phyloP scores from a whole-genome alignment of 92 coral and sea anemone genomes.

The Porites rus region DNA sequence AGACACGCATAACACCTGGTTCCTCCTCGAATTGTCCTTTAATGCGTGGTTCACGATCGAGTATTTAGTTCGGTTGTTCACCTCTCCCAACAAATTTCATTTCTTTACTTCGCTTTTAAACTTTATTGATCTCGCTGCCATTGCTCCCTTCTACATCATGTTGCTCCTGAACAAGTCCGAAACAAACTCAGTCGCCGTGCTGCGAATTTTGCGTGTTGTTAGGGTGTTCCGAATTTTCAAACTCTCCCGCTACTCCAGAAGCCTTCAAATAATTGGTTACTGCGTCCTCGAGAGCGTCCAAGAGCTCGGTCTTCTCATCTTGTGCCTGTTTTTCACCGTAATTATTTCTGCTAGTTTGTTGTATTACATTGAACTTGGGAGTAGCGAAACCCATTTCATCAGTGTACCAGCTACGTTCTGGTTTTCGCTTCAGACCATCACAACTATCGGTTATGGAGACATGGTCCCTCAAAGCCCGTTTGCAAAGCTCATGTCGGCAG shows the following conservation, averaged over 20 bases:
- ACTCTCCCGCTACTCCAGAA: conserved; percentile 92
- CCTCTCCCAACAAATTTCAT: conserved; percentile 71
- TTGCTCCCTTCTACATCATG: conserved; percentile 76
- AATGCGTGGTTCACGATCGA: conserved; percentile 88
- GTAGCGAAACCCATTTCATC: conserved; percentile 66
- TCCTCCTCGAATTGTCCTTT: conserved; percentile 69
- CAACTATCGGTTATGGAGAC: conserved; percentile 99
- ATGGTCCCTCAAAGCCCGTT: conserved; percentile 83
- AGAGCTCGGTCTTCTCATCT: conserved; percentile 85
- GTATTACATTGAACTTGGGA: conserved; percentile 82
- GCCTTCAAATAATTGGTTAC: conserved; percentile 94
- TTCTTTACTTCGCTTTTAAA: conserved; percentile 74
- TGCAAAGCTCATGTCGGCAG: conserved; percentile 84
- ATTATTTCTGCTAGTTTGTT: conserved; percentile 84
- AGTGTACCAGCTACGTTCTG: conserved; percentile 97
- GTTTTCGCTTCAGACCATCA: conserved; percentile 94
- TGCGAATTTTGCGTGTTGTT: conserved; percentile 85
- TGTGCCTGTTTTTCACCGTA: conserved; percentile 86
- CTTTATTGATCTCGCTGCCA: conserved; percentile 76
- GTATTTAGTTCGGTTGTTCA: conserved; percentile 68
- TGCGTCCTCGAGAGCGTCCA: conserved; percentile 88
- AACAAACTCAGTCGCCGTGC: conserved; percentile 76
- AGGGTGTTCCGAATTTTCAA: conserved; percentile 96
- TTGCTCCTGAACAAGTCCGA: conserved; percentile 56
- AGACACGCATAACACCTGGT: conserved; percentile 65